phyloP scores from a whole-genome alignment of 2,113 vertebrate species.

The Polypterus bichir region DNA sequence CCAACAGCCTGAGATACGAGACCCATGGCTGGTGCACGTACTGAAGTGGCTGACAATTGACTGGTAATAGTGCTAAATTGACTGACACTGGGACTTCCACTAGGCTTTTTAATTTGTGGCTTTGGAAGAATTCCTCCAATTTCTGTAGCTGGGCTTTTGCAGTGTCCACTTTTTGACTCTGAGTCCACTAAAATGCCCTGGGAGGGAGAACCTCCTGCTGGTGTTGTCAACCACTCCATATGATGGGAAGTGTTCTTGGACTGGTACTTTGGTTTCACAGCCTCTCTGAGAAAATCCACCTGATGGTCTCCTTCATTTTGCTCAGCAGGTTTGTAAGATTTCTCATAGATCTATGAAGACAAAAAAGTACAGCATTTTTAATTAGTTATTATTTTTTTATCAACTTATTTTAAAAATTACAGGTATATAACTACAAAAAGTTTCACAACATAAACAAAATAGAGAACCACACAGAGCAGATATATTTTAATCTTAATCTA shows the following conservation, averaged over 20 bases:
- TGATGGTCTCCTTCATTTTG: conserved; percentile 66
- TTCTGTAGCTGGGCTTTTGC: conserved; percentile 57
- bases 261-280: conserved; percentile 89
- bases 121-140: conserved; percentile 56
- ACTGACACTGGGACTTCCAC: conserved; percentile 42
- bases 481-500: no score
- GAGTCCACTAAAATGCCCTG: conserved; percentile 59
- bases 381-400: not conserved
- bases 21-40: conserved; percentile 36
- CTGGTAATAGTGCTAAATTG: conserved; percentile 33
- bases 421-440: no score
- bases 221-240: conserved; percentile 68
- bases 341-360: conserved; percentile 70
- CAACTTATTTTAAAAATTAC: no score
- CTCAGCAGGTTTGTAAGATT: conserved; percentile 68
- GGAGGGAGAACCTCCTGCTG: conserved; percentile 49
- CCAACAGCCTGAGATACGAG: conserved; percentile 25
- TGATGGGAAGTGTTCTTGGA: conserved; percentile 74
- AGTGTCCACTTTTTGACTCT: conserved; percentile 61
- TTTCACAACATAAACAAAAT: no score
- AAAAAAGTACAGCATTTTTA: conserved; percentile 19
- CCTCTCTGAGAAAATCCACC: conserved; percentile 78
- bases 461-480: no score
- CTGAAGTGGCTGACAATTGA: conserved; percentile 29
- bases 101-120: conserved; percentile 61